phyloP scores from a whole-genome alignment of 2,888 invertebrate species.

The Epinotia bilunana region DNA sequence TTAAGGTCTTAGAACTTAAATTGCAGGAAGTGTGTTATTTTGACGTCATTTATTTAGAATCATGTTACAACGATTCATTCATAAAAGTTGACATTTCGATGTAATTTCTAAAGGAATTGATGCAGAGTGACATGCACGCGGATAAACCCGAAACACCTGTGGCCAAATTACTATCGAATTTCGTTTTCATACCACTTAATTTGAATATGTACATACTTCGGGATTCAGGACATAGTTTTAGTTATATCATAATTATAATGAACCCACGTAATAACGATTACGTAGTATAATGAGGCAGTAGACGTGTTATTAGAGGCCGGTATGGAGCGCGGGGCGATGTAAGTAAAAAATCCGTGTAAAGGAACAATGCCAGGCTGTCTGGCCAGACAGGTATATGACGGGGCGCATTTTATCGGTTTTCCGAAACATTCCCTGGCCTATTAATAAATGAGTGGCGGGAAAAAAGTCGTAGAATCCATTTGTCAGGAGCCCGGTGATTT shows the following conservation, averaged over 20 bases:
- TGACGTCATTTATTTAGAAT: constrained; percentile 13
- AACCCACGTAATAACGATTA: constrained; percentile 47
- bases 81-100: constrained; percentile 45
- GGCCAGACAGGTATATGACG: constrained; percentile 83
- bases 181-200: constrained; percentile 9
- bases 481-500: constrained; percentile 82
- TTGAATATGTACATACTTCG: not conserved
- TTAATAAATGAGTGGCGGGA: constrained; percentile 83
- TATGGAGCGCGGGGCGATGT: constrained; percentile 57
- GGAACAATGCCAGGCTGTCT: constrained; percentile 83
- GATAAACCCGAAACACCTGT: constrained; percentile 38
- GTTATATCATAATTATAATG: constrained; percentile 43
- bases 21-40: not conserved
- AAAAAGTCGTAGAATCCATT: constrained; percentile 83
- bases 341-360: constrained; percentile 59
- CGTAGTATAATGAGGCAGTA: constrained; percentile 49
- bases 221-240: constrained; percentile 21
- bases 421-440: constrained; percentile 83
- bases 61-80: constrained; percentile 50
- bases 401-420: constrained; percentile 85
- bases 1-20: not conserved
- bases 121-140: constrained; percentile 13
- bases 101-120: constrained; percentile 37
- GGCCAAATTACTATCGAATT: constrained; percentile 15
- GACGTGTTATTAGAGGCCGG: constrained; percentile 53